phyloP scores from a whole-genome alignment of 2,797 vertebrate species.

The Macrochelys suwanniensis region DNA sequence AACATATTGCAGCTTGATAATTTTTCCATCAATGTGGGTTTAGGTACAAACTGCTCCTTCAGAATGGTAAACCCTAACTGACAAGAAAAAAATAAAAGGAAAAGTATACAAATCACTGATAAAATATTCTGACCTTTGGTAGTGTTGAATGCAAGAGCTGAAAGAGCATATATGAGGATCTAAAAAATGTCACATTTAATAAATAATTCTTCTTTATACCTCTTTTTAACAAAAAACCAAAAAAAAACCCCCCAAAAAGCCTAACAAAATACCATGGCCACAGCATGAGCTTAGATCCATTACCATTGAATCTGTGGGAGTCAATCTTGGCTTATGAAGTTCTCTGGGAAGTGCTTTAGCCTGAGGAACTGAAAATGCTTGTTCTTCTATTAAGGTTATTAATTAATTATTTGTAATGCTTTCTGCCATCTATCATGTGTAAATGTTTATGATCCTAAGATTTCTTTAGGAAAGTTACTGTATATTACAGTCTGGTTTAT shows the following conservation, averaged over 20 bases:
- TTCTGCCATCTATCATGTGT: not conserved
- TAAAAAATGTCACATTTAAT: not conserved
- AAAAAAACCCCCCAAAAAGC: not conserved
- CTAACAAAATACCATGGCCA: not conserved
- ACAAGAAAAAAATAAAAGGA: not conserved
- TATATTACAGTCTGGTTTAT: not conserved
- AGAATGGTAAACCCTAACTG: not conserved
- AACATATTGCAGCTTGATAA: not conserved
- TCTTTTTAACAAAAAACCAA: not conserved
- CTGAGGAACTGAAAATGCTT: not conserved
- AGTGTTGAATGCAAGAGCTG: not conserved
- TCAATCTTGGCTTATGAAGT: not conserved
- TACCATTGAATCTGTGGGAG: slow-evolving; percentile 26
- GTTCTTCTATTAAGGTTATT: not conserved
- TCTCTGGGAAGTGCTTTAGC: slow-evolving; percentile 4
- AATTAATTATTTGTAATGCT: slow-evolving; percentile 17
- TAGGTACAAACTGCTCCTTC: not conserved
- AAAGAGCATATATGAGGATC: not conserved
- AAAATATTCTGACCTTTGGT: not conserved
- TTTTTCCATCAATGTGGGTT: not conserved
- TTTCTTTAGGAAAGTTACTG: not conserved
- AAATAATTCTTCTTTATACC: not conserved
- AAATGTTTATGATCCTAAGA: not conserved
- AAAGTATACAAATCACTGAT: not conserved
- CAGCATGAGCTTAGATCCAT: slow-evolving; percentile 32